A percentile compares a stretch with the other conserved stretches of the same genome.
These are phyloP conservation scores for Spilogale gracilis DNA, from an alignment of 2,113 vertebrate species.

Conservation along the genomic window DNA sequence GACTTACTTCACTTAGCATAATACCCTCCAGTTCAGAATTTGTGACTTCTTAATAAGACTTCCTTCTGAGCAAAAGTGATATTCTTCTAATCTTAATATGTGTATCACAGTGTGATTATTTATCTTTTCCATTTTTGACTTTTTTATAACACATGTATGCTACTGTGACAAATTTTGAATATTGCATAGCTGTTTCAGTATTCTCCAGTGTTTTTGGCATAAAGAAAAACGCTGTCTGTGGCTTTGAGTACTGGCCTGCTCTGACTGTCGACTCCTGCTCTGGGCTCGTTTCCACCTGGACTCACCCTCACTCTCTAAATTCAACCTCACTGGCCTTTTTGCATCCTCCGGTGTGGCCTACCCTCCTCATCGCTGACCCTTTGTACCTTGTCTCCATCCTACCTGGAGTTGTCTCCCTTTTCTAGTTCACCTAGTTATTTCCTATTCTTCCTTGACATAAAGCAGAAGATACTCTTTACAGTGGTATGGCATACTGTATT, in stretches of 20 bases:
- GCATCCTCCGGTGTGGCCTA: background rate
- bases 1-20: background rate
- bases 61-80: background rate
- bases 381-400: background rate
- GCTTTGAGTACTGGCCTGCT: background rate
- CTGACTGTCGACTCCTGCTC: background rate
- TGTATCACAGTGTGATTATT: background rate
- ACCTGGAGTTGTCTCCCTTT: background rate
- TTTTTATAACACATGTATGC: background rate
- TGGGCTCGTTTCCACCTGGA: background rate
- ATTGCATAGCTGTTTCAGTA: background rate
- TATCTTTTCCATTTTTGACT: background rate
- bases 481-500: background rate
- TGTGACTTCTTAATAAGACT: background rate
- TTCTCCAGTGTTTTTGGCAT: slow-evolving; percentile 30
- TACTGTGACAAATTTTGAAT: background rate
- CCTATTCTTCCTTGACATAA: background rate
- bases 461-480: background rate
- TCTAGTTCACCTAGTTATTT: background rate
- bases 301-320: background rate
- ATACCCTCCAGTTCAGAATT: background rate
- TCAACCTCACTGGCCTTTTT: background rate
- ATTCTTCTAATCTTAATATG: slow-evolving; percentile 1
- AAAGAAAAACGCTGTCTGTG: background rate
- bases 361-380: background rate